Evolutionary conservation across 2,888 invertebrate genomes (phyloP).

Genomic region (Saturnia pavonia): DNA sequence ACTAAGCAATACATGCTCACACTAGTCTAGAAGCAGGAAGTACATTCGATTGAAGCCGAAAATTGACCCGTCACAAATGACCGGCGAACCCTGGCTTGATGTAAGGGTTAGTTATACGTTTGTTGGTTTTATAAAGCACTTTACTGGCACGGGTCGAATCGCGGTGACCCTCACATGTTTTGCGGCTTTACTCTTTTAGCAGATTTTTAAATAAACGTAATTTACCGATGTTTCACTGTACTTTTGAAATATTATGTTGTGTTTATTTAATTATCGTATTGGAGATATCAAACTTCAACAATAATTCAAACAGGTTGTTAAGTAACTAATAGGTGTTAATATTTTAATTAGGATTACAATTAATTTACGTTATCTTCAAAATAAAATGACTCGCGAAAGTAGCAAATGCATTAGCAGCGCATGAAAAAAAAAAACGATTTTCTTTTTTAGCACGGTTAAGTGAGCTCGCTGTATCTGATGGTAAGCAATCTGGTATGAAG

Average conservation of each 20-base stretch:
- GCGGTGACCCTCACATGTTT: neutral
- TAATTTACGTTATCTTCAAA: no score
- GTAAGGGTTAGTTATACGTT: constrained; percentile 7
- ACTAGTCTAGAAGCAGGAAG: constrained; percentile 18
- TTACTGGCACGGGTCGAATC: constrained; percentile 6
- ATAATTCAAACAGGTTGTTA: no score
- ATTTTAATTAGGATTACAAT: no score
- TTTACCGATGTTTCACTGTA: neutral
- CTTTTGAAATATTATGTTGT: no score
- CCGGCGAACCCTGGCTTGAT: constrained; percentile 24
- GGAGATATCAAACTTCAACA: no score
- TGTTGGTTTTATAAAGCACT: constrained; percentile 1
- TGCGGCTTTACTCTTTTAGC: neutral
- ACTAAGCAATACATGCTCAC: neutral
- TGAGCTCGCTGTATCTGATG: no score
- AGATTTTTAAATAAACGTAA: constrained; percentile 7
- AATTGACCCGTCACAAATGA: constrained; percentile 61
- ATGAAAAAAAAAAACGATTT: no score
- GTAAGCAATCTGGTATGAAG: no score
- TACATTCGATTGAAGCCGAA: constrained; percentile 54
- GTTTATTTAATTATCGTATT: neutral
- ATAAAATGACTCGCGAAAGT: no score
- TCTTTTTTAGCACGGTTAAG: no score
- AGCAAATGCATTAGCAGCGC: no score
- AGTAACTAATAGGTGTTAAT: no score